These are phyloP conservation scores for Progne subis DNA, from an alignment of 2,113 vertebrate species.

Conservation along the genomic window DNA sequence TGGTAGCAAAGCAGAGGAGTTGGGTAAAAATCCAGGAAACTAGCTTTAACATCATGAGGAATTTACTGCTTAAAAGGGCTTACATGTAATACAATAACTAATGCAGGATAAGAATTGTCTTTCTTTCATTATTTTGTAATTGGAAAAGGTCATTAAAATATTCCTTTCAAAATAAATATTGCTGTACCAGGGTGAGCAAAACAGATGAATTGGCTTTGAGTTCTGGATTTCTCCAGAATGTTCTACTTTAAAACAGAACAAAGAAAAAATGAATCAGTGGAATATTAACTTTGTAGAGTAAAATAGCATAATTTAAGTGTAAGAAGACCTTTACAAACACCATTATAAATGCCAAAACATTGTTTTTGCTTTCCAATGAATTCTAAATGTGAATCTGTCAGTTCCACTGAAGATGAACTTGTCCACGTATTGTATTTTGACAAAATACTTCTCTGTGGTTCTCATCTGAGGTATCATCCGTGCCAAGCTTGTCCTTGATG, in stretches of 20 bases:
- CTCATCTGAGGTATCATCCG: background rate
- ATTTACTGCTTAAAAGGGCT: background rate
- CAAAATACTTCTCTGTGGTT: background rate
- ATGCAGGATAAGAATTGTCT: background rate
- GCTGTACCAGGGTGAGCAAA: background rate
- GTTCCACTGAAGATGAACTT: background rate
- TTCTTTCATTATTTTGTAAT: background rate
- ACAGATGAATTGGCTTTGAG: background rate
- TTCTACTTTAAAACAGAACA: background rate
- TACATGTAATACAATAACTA: background rate
- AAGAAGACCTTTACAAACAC: background rate
- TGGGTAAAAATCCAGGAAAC: background rate
- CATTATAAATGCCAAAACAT: background rate
- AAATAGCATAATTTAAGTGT: background rate
- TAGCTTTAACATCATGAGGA: background rate
- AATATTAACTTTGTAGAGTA: background rate
- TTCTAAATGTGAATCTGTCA: background rate
- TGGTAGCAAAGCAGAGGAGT: background rate
- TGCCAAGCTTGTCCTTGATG: background rate
- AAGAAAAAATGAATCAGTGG: background rate
- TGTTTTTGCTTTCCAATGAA: background rate
- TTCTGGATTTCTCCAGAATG: background rate
- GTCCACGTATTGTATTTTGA: background rate
- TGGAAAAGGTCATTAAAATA: background rate
- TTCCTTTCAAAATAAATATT: background rate